Base-by-base conservation (phyloP, 2,888 invertebrate species). In the Sinotaia quadrata region DNA sequence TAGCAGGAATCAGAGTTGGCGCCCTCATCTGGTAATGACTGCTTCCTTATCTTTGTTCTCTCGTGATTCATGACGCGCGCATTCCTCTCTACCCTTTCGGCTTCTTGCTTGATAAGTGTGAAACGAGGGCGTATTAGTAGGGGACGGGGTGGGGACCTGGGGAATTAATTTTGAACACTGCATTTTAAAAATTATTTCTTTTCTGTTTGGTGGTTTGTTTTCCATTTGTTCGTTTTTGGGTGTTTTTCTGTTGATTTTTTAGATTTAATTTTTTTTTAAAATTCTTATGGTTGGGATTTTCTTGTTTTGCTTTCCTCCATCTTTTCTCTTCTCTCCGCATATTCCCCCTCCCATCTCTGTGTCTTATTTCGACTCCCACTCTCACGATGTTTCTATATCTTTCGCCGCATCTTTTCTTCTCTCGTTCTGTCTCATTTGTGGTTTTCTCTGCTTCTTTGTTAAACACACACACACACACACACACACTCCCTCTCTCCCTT, bases 1-100 rank as follows among this genome's bases (percentile, higher is more conserved):
- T 15, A 31, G 27, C 27, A 54, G 54, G 54, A 54, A n/a, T 54
- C 54, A 54, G 21, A 29, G 54, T 31, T 54, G 54, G 54, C 54
- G 21, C 54, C 27, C 54, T 54, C 54, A 24, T 54, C 54, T 29
- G 54, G 54, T 54, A 54, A 54, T 54, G 54, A 54, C 54, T 54
- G 54, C 54, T 31, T 31, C 54, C 54, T 54, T 54, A 54, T 54
- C 54, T 54, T 54, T 54, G 27, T 54, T 54, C 54, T 54, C 54
- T 24, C 54, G 24, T 54, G 54, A 54, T 54, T 54, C 54, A 54
- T 54, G 54, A 31, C 24, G 27, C 54, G 24, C 10, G 54, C 54
- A 54, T 54, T 54, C 54, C 54, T 54, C 10, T 54, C 54, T 54
- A 8, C 54, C 54, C 54, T 8, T 18, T 18, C 21, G 24, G 27